Evolutionary conservation across 2,888 invertebrate species (phyloP).

Genomic region (Boloria selene): DNA sequence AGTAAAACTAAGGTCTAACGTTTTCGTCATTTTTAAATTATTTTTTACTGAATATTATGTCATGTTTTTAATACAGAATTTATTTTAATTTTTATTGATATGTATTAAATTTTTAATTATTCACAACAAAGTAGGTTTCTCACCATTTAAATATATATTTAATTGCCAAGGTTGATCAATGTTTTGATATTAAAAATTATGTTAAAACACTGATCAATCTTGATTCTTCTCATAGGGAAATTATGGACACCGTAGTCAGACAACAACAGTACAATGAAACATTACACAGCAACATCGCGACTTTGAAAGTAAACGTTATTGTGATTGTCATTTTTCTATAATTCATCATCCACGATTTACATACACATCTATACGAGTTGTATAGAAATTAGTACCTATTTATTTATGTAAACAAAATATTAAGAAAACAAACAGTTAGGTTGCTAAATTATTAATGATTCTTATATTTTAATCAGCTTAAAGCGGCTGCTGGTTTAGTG

Average conservation of each 20-base stretch:
- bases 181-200: no score
- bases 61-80: no score
- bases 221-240: not conserved
- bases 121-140: not conserved
- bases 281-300: constrained; percentile 12
- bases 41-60: no score
- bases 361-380: constrained; percentile 2
- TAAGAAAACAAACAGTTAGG: not conserved
- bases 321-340: constrained; percentile 26
- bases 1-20: no score
- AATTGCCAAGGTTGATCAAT: no score
- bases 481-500: no score
- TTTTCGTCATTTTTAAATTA: no score
- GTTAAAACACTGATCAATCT: not conserved
- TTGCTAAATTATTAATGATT: no score
- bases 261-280: constrained; percentile 15
- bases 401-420: not conserved
- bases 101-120: no score
- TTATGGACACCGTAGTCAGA: constrained; percentile 22
- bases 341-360: constrained; percentile 5
- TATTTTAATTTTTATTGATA: no score
- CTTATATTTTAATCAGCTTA: no score
- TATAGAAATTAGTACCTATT: not conserved
- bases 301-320: constrained; percentile 28
- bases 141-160: not conserved